Conservation (phyloP, 92 coral and sea anemone genomes). For the Zoanthus solanderi region DNA sequence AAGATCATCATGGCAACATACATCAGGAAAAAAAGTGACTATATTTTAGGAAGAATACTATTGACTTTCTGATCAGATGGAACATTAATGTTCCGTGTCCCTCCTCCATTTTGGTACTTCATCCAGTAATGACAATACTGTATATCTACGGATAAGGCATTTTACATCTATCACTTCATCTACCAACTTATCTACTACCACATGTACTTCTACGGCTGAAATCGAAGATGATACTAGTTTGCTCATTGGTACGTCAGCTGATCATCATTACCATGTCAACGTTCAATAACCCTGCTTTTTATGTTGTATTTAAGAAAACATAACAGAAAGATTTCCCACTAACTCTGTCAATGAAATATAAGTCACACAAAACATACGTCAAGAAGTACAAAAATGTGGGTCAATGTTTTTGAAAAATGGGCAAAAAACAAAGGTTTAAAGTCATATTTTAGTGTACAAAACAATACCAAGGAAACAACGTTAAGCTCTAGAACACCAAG, state of each 20-base stretch:
- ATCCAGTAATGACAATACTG: no score
- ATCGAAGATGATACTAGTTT: background rate
- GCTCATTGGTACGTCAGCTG: background rate
- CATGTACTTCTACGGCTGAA: background rate
- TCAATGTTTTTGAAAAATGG: no score
- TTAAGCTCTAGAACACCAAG: no score
- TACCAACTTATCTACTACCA: background rate
- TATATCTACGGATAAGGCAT: background rate
- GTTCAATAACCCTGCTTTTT: background rate
- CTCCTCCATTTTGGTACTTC: background rate
- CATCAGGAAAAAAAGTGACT: background rate
- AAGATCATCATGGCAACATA: background rate
- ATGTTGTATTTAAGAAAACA: background rate
- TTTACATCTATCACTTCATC: background rate
- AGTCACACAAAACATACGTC: no score
- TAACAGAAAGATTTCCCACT: background rate
- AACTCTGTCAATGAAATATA: no score
- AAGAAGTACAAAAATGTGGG: no score
- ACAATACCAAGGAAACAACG: no score
- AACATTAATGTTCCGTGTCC: background rate
- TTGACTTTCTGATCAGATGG: background rate
- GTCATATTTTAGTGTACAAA: no score
- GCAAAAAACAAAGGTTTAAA: no score
- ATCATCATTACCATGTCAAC: background rate
- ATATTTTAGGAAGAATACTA: background rate